Conservation (phyloP, 2,113 vertebrate genomes). For the Brevimyrus niger region DNA sequence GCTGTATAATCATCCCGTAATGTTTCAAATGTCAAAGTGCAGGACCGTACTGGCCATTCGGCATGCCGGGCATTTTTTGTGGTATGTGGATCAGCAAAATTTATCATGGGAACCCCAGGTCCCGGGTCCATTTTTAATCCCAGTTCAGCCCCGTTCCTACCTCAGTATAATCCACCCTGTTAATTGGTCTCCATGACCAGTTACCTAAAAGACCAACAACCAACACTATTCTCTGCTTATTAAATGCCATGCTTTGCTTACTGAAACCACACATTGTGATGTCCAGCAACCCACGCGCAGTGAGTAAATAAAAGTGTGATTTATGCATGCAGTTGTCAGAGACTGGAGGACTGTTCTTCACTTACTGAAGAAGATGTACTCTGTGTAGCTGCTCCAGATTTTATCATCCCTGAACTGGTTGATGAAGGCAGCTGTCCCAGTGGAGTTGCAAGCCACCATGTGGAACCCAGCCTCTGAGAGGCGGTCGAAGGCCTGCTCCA, state of each 20-base stretch:
- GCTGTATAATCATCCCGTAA: background rate
- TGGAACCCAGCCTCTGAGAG: slow-evolving; percentile 73
- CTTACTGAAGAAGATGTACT: slow-evolving; percentile 86
- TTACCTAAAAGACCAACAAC: background rate
- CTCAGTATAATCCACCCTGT: background rate
- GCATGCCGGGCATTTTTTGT: background rate
- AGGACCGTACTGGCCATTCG: background rate
- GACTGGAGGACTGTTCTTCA: slow-evolving; percentile 24
- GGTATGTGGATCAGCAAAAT: background rate
- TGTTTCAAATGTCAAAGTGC: background rate
- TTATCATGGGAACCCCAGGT: background rate
- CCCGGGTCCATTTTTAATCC: background rate
- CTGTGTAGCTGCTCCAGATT: slow-evolving; percentile 83
- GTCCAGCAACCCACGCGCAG: background rate
- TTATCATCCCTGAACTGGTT: slow-evolving; percentile 80
- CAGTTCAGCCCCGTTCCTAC: background rate
- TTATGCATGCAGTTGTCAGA: background rate
- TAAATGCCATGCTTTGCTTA: background rate
- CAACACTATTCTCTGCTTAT: background rate
- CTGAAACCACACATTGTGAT: background rate
- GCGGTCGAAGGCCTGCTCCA: slow-evolving; percentile 81
- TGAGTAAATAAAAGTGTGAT: background rate
- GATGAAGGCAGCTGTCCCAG: slow-evolving; percentile 67
- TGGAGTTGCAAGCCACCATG: slow-evolving; percentile 72
- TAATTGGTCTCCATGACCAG: background rate